Conservation (phyloP, 37 sponge, comb jelly and placozoan genomes). For the Eunapius fragilis region DNA sequence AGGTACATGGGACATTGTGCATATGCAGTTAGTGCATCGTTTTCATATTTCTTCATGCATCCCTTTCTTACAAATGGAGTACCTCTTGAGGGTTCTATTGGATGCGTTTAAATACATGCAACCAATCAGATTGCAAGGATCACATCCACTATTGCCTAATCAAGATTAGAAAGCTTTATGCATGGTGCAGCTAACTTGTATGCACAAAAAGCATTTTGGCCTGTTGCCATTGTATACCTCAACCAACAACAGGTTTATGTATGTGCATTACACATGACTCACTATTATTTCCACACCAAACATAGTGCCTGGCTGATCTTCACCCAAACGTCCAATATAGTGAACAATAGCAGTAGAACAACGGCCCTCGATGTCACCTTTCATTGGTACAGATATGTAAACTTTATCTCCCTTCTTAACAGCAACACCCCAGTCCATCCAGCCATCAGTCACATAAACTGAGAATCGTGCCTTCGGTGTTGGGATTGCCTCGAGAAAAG, state of each 20-base stretch:
- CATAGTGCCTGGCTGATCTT: slow-evolving; percentile 16
- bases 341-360: slow-evolving; percentile 19
- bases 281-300: slow-evolving; percentile 83
- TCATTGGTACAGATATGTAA: slow-evolving; percentile 8
- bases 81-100: too few relatives aligned
- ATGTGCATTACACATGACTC: background rate
- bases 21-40: too few relatives aligned
- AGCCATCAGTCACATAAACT: background rate
- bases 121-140: too few relatives aligned
- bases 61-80: too few relatives aligned
- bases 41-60: too few relatives aligned
- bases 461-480: background rate
- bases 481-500: slow-evolving; percentile 19
- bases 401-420: slow-evolving; percentile 36
- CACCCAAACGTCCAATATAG: slow-evolving; percentile 34
- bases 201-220: too few relatives aligned
- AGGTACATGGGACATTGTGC: too few relatives aligned
- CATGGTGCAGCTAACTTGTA: too few relatives aligned
- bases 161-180: too few relatives aligned
- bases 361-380: background rate
- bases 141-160: too few relatives aligned
- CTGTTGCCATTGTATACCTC: background rate
- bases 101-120: too few relatives aligned
- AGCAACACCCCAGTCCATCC: slow-evolving; percentile 15
- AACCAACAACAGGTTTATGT: background rate